Evolutionary conservation across 2,113 vertebrate genomes (phyloP).

Genomic region (Penelope pileata): DNA sequence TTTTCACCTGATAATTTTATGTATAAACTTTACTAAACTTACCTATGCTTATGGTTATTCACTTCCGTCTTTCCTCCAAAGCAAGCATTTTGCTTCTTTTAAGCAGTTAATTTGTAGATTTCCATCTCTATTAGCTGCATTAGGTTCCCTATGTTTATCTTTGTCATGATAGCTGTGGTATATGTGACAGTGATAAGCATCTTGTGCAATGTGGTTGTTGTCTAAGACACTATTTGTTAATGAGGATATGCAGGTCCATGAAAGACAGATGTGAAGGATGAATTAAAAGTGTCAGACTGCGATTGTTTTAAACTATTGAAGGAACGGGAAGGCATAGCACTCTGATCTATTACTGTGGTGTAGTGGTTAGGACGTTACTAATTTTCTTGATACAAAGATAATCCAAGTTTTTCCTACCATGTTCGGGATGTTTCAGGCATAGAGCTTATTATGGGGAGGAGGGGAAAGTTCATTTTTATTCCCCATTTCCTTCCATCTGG

Average conservation of each 20-base stretch:
- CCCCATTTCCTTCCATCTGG: neutral
- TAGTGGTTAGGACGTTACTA: neutral
- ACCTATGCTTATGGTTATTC: neutral
- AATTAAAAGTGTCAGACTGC: neutral
- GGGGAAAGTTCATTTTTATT: fast-evolving
- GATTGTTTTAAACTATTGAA: neutral
- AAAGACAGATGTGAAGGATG: neutral
- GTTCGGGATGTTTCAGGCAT: neutral
- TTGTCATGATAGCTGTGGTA: neutral
- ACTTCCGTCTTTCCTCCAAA: neutral
- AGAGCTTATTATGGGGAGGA: neutral
- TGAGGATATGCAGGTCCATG: neutral
- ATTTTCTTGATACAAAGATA: neutral
- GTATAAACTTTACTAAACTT: neutral
- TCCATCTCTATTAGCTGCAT: neutral
- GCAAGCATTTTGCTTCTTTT: neutral
- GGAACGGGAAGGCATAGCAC: neutral
- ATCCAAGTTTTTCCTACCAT: neutral
- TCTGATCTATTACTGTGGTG: neutral
- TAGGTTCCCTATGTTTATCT: neutral
- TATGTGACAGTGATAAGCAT: neutral
- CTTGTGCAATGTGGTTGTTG: neutral
- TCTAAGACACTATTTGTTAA: neutral
- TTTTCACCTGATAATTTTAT: neutral
- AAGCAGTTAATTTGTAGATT: neutral